Conservation (phyloP, 2,797 vertebrate genomes). For the Lateolabrax maculatus region DNA sequence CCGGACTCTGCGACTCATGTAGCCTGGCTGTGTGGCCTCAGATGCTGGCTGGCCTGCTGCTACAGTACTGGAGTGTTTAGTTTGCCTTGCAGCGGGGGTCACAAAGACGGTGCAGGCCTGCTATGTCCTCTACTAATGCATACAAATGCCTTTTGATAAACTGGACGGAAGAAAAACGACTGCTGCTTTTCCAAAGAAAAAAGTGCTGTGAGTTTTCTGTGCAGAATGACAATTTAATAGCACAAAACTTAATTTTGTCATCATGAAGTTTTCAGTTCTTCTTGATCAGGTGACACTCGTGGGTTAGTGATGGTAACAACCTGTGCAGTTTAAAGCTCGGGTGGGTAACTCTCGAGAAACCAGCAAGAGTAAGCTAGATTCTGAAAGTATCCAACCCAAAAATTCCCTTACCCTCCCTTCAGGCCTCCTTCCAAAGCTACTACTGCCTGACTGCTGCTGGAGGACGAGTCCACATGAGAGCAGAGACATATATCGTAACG, state of each 20-base stretch:
- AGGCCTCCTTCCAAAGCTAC: no score
- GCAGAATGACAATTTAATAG: background rate
- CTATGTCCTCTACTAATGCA: slow-evolving; percentile 10
- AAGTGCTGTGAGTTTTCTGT: background rate
- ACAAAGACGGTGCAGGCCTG: slow-evolving; percentile 53
- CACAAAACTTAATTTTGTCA: background rate
- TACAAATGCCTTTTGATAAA: slow-evolving; percentile 11
- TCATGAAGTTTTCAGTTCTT: background rate
- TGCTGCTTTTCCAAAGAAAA: slow-evolving; percentile 7
- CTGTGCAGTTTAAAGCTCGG: background rate
- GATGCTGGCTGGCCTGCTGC: slow-evolving; percentile 49
- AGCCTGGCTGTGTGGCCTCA: slow-evolving; percentile 64
- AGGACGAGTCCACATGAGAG: no score
- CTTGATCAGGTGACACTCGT: background rate
- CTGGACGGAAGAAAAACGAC: background rate
- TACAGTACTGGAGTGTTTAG: slow-evolving; percentile 62
- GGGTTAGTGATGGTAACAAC: background rate
- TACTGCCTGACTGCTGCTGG: no score
- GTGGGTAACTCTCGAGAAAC: no score
- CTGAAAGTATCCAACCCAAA: no score
- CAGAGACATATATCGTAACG: no score
- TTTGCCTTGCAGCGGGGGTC: slow-evolving; percentile 68
- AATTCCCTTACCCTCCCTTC: no score
- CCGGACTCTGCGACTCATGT: slow-evolving; percentile 70
- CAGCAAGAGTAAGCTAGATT: no score